These are phyloP conservation scores for Dasyurus viverrinus DNA, from an alignment of 2,113 vertebrate genomes.

Conservation along the genomic window DNA sequence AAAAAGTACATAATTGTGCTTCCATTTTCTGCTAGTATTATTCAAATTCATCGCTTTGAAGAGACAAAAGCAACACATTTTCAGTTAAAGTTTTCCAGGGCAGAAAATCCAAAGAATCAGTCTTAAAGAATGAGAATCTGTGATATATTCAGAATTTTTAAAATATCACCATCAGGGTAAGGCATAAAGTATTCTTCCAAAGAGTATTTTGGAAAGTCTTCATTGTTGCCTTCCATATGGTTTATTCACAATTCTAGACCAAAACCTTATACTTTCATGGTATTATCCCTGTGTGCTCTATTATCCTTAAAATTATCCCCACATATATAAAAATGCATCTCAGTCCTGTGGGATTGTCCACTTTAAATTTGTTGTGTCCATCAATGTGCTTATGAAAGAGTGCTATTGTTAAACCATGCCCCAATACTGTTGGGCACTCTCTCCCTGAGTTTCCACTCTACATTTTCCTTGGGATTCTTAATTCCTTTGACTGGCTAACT, in stretches of 20 bases:
- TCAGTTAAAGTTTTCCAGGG: conserved; percentile 29
- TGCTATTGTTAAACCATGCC: neutral
- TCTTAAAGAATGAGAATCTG: neutral
- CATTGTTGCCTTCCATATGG: fast-evolving
- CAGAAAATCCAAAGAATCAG: conserved; percentile 33
- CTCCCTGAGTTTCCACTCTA: neutral
- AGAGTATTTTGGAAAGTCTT: neutral
- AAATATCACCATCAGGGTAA: neutral
- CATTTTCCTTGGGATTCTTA: neutral
- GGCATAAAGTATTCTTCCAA: neutral
- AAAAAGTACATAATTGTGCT: conserved; percentile 52
- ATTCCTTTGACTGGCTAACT: neutral
- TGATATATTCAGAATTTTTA: neutral
- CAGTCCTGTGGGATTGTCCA: neutral
- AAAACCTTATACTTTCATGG: neutral
- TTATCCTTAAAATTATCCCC: fast-evolving
- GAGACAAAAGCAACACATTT: conserved; percentile 59
- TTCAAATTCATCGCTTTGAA: conserved; percentile 57
- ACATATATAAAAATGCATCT: neutral
- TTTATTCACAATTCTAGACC: neutral
- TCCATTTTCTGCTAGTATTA: conserved; percentile 62
- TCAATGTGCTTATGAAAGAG: neutral
- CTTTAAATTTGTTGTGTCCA: neutral
- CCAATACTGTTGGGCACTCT: neutral
- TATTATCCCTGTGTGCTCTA: neutral